Conservation (phyloP, 2,888 invertebrate species). For the Clistopyga incitator region DNA sequence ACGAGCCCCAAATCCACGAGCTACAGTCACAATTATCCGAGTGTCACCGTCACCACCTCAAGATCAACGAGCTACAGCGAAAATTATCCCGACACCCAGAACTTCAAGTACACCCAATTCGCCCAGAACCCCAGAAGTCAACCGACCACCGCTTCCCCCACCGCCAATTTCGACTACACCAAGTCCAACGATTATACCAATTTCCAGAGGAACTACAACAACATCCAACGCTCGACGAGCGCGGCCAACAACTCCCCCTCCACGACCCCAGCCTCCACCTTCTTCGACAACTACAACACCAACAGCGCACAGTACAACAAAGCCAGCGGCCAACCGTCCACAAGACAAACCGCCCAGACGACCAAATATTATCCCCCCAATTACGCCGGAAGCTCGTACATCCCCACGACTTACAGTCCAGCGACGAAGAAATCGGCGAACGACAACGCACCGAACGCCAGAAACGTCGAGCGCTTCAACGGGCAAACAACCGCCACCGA, state of each 20-base stretch:
- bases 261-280: slow-evolving; percentile 74
- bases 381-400: slow-evolving; percentile 84
- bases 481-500: slow-evolving; percentile 55
- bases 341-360: slow-evolving; percentile 78
- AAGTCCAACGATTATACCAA: slow-evolving; percentile 75
- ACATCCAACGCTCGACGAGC: slow-evolving; percentile 77
- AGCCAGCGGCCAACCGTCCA: slow-evolving; percentile 73
- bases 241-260: slow-evolving; percentile 72
- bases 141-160: slow-evolving; percentile 77
- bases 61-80: slow-evolving; percentile 74
- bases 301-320: slow-evolving; percentile 71
- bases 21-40: slow-evolving; percentile 67
- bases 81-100: slow-evolving; percentile 69
- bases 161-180: slow-evolving; percentile 74
- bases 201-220: slow-evolving; percentile 78
- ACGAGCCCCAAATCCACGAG: slow-evolving; percentile 66
- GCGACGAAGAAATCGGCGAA: slow-evolving; percentile 75
- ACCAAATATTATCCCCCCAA: slow-evolving; percentile 78
- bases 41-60: slow-evolving; percentile 69
- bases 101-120: slow-evolving; percentile 68
- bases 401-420: slow-evolving; percentile 85
- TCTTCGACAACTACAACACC: slow-evolving; percentile 75
- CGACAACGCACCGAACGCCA: slow-evolving; percentile 31
- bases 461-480: slow-evolving; percentile 57
- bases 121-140: slow-evolving; percentile 71